A percentile compares a stretch with the other conserved stretches of the same genome.
Evolutionary conservation across 2,113 vertebrate species (phyloP).

Genomic region (Odobenus rosmarus): DNA sequence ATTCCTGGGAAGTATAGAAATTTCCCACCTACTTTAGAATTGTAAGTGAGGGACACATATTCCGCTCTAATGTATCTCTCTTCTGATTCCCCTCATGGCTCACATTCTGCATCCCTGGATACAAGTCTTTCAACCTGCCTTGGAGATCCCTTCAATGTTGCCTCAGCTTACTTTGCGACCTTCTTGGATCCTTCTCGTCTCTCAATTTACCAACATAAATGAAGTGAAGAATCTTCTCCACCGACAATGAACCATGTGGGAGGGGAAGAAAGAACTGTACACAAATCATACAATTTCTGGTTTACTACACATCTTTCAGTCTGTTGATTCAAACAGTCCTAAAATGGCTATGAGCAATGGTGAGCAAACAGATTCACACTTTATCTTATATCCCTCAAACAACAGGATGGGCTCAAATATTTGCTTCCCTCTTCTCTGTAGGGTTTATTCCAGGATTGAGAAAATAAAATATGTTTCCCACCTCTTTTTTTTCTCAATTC

Average conservation of each 20-base stretch:
- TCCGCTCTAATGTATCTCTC: neutral
- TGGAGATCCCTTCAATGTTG: fast-evolving
- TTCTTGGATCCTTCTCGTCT: neutral
- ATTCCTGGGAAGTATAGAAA: neutral
- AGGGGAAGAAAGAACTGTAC: neutral
- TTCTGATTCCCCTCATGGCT: neutral
- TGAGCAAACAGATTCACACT: neutral
- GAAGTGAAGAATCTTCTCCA: neutral
- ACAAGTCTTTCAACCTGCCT: neutral
- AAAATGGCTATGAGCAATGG: fast-evolving
- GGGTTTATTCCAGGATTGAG: neutral
- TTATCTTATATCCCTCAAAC: neutral
- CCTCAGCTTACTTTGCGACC: neutral
- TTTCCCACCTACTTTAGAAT: neutral
- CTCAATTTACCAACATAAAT: neutral
- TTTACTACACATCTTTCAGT: neutral
- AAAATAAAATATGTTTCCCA: neutral
- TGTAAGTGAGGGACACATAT: fast-evolving
- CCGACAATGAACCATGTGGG: too few species aligned
- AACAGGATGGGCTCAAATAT: neutral
- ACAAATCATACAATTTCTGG: neutral
- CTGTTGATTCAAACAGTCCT: neutral
- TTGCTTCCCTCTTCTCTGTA: neutral
- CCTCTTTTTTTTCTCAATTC: neutral
- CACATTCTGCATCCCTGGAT: too few species aligned